Evolutionary conservation across 2,113 vertebrate genomes (phyloP), one percentile per base, ranked within the genome.

Genomic region (Plecotus auritus): DNA sequence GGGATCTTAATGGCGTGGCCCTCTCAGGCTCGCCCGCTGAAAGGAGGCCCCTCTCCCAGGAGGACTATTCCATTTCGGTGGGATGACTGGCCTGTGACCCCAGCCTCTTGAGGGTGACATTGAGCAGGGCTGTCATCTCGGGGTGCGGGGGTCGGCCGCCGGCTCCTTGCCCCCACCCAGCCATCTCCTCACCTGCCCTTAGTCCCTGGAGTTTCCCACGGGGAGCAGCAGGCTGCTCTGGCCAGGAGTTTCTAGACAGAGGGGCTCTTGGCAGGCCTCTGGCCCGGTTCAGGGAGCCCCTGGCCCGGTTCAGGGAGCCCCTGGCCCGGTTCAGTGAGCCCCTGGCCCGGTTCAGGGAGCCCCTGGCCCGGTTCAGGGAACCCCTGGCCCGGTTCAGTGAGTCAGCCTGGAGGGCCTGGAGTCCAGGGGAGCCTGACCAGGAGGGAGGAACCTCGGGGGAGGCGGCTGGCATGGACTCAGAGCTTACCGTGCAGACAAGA

Each of bases 11-110:
- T 98, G 98, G 98, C 94, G 86, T 92, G 93, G 97, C 97, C 97
- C 95, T 98, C 97, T 98, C 97, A 83, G 97, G 98, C 97, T 97
- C 97, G 96, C 97, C 98, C 95, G 96, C 97, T 98, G 97, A 98
- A 98, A 98, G 98, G 97, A 97, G 96, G 96, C 96, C 96, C 90
- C 83, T 93, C 97, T 99, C 99, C 99, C 98, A 96, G n/a, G 98
- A 98, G 99, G 98, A 98, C 98, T 98, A 98, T 99, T 99, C 98
- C 86, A 91, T 99, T 99, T 99, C 99, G 85, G 97, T 23, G 93
- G 97, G 98, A 98, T 98, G 97, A 93, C 95, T 97, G 98, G 98
- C 97, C 98, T 97, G 93, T 97, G 97, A 98, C 97, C 97, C 98
- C 95, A 93, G 98, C 88, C 96, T 96, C 96, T 94, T 77, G 96